Evolutionary conservation across 2,888 invertebrate species (phyloP), one percentile per base, ranked within the genome.

Genomic region (Cataglyphis altisquamis): DNA sequence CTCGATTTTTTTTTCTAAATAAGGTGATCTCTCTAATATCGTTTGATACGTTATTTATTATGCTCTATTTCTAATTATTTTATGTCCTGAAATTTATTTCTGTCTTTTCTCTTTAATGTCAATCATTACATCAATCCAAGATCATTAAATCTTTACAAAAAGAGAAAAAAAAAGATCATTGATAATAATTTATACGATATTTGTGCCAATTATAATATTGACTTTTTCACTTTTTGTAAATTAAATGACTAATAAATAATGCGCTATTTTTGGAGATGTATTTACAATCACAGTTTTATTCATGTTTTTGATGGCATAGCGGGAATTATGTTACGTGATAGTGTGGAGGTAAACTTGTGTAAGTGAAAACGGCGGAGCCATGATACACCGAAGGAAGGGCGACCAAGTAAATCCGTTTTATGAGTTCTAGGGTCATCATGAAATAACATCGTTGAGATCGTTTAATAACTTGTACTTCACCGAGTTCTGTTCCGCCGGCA

Each of bases 391-490:
- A 67, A 32, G 68, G n/a, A 52, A 41, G 39, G 52, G 64, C 64
- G 72, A 78, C 72, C 57, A 57, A 68, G 70, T 55, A 18, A 57
- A 70, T 21, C 25, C n/a, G 73, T 25, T 45, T 78, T 80, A 72
- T 73, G 78, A 80, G 73, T 60, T 80, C 32, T 73, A 80, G 60
- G 57, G 60, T n/a, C 60, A 78, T 78, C 78, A 45, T 48, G 57
- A 57, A 72, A 57, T 32, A 77, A 68, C 73, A 72, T 78, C 57
- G 73, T 72, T 8, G 73, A 80, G 78, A 73, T 45, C 60, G 45
- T 72, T 80, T 80, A 80, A 80, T 80, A 80, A 80, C 73, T 80
- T 73, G 78, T 80, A 45, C 73, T 60, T 60, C 60, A 48, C 45
- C 78, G 73, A 72, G 60, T 72, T 80, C 78, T 60, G 73, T 72